Conservation (phyloP, 2,888 invertebrate genomes). For the Spilarctia lutea region DNA sequence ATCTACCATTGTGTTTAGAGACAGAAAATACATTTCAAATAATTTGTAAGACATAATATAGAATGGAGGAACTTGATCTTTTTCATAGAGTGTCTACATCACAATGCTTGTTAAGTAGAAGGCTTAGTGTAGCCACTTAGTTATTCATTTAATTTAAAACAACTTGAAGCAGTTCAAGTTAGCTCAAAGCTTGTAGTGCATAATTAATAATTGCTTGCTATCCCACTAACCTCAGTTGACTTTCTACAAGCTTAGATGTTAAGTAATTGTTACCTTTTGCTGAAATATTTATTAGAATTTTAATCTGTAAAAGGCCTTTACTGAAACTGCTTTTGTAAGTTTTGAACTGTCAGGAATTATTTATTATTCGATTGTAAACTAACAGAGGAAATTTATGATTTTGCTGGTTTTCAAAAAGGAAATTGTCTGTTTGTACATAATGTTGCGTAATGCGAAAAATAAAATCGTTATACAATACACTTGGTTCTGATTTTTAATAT, state of each 20-base stretch:
- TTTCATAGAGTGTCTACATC: neutral
- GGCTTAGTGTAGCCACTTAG: slow-evolving; percentile 1
- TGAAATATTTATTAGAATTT: slow-evolving; percentile 8
- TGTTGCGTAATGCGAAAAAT: no score
- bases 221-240: slow-evolving; percentile 11
- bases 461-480: no score
- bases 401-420: no score
- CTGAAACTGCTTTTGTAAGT: neutral
- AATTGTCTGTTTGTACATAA: no score
- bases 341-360: neutral
- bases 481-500: no score
- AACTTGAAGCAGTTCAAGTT: slow-evolving; percentile 19
- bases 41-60: no score
- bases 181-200: slow-evolving; percentile 17
- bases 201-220: slow-evolving; percentile 18
- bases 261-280: slow-evolving; percentile 12
- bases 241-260: slow-evolving; percentile 6
- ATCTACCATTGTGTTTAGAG: no score
- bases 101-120: neutral
- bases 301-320: neutral
- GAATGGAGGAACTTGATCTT: no score
- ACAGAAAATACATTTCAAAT: no score
- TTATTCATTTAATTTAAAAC: slow-evolving; percentile 11
- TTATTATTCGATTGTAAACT: neutral
- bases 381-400: neutral